These are phyloP conservation scores for Pseudotriccus pelzelni DNA, from an alignment of 2,797 vertebrate genomes.

Conservation along the genomic window DNA sequence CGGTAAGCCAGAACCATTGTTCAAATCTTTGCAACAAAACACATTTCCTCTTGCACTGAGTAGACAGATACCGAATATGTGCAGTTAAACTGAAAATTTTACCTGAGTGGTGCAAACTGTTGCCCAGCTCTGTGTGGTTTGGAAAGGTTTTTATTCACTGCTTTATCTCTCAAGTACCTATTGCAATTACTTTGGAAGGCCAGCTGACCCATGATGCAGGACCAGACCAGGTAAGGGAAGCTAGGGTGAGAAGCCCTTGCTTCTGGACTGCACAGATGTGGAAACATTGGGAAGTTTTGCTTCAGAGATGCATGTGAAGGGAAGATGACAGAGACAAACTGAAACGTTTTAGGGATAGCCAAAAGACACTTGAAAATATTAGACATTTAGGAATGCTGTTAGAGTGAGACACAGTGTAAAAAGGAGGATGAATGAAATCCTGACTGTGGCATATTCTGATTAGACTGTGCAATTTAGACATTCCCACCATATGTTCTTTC, in stretches of 20 bases:
- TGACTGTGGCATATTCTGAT: neutral
- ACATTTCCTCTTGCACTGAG: rapidly evolving
- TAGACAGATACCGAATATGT: neutral
- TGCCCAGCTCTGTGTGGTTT: neutral
- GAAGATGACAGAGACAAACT: neutral
- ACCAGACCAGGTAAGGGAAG: neutral
- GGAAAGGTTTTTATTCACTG: neutral
- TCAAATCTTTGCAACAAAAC: neutral
- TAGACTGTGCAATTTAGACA: neutral
- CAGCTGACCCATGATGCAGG: neutral
- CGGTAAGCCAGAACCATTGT: neutral
- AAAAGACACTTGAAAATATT: neutral
- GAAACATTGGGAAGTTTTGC: neutral
- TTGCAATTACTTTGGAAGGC: neutral
- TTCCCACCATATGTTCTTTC: neutral
- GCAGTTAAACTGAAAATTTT: neutral
- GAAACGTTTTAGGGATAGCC: neutral
- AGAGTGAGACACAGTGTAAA: neutral
- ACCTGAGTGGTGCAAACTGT: neutral
- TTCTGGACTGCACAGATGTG: neutral
- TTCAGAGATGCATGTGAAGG: neutral
- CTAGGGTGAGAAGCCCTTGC: neutral
- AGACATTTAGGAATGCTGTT: neutral
- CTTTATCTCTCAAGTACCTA: neutral
- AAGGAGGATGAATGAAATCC: neutral